Evolutionary conservation across 1,140 invertebrate genomes (phyloP), one percentile per base, ranked within the genome.

Genomic region (Ctenoplectra terminalis): DNA sequence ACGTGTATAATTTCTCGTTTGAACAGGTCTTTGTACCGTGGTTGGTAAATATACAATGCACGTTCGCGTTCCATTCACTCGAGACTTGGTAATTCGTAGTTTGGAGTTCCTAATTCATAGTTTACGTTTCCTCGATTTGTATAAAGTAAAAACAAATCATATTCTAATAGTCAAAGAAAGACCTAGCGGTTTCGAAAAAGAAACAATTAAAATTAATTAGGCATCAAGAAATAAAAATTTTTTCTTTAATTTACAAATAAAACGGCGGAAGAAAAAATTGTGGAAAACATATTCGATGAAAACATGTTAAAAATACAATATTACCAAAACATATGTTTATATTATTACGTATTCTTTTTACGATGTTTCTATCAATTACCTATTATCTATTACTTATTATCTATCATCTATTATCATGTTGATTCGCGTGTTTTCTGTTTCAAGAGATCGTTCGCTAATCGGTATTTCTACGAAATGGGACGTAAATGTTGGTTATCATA

Each of bases 1-100:
- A 29, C 54, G 52, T 26, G 64, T n/a, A 50, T 50, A 70, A 60
- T 61, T 70, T 34, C 43, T 61, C 4, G 56, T 52, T 26, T 73
- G 48, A 73, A 73, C 56, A 26, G 23, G 4, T 9, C 29, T 43
- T 50, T 34, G 5, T 54, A 0, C 40, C 1, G 11, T 20, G 31
- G 17, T 23, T 40, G 31, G 4, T 6, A 23, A 37, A 17, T 15
- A 13, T n/a, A 52, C 70, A 31, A 17, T 5, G 29, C n/a, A 52
- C 58, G 46, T 58, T 46, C 48, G 15, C 52, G 63, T n/a, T 46
- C 48, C 34, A 58, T 77, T 69, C 63, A 29, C 20, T 31, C 73
- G 34, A 6, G 23, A n/a, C 60, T 31, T n/a, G n/a, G n/a, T n/a
- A n/a, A n/a, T n/a, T n/a, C n/a, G n/a, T 20, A 17, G 11, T 11